Conservation (phyloP, 2,888 invertebrate genomes). For the Spilosoma lubricipeda region DNA sequence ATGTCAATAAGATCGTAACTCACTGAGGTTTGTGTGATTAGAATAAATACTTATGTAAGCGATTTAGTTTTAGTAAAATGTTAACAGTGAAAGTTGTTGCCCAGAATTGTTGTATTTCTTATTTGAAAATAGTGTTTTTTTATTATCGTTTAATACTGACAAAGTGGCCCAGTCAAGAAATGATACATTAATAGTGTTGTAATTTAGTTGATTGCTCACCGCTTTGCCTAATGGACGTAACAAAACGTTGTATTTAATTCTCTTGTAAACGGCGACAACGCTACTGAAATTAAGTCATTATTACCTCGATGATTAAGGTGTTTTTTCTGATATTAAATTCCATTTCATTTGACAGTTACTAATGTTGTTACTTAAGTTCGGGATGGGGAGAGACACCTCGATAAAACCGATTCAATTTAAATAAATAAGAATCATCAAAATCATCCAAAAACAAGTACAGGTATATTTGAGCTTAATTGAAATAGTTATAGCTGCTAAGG, state of each 20-base stretch:
- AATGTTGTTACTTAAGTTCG: background rate
- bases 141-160: conserved; percentile 35
- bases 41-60: conserved; percentile 1
- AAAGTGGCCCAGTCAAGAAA: conserved; percentile 52
- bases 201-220: conserved; percentile 57
- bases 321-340: background rate
- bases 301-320: background rate
- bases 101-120: background rate
- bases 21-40: background rate
- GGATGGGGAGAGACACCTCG: background rate
- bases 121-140: conserved; percentile 18
- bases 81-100: background rate
- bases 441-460: background rate
- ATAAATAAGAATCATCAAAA: background rate
- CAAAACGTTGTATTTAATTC: conserved; percentile 35
- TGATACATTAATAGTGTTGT: conserved; percentile 52
- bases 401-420: background rate
- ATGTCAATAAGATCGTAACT: background rate
- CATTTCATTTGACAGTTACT: background rate
- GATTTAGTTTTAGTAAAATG: conserved; percentile 16
- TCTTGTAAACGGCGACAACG: conserved; percentile 18
- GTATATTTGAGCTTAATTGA: background rate
- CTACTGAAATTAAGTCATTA: conserved; percentile 11
- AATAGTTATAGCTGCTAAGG: background rate
- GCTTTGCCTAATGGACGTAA: conserved; percentile 53